Percentiles rank a stretch among this genome's conserved stretches.
Conservation (phyloP, 2,888 invertebrate genomes). For the Spodoptera picta region DNA sequence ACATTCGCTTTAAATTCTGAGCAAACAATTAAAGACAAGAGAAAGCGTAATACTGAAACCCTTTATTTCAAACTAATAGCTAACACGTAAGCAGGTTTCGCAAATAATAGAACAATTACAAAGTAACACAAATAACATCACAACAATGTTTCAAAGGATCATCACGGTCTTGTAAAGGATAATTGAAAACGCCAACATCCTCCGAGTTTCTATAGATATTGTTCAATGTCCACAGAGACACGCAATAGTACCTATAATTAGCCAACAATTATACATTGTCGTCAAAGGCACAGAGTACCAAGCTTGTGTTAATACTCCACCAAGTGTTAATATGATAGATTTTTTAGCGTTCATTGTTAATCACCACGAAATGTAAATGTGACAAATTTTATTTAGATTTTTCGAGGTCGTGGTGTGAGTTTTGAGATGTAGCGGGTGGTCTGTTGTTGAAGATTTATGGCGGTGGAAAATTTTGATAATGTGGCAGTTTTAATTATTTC, state of each 20-base stretch:
- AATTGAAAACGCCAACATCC: conserved; percentile 50
- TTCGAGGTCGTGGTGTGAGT: conserved; percentile 32
- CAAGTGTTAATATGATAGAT: conserved; percentile 61
- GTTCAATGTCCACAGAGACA: conserved; percentile 37
- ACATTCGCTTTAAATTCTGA: no score
- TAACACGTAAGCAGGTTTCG: conserved; percentile 8
- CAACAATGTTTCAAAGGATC: conserved; percentile 43
- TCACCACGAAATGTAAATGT: conserved; percentile 71
- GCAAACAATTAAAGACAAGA: conserved; percentile 10
- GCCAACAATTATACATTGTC: conserved; percentile 61
- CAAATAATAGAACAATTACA: conserved; percentile 18
- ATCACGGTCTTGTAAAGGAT: conserved; percentile 42
- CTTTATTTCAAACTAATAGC: conserved; percentile 12
- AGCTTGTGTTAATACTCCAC: conserved; percentile 29
- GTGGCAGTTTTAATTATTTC: neutral
- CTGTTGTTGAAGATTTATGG: no score
- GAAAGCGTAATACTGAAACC: conserved; percentile 8
- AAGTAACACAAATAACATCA: conserved; percentile 16
- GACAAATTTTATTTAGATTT: conserved; percentile 63
- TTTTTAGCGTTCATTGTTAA: conserved; percentile 73
- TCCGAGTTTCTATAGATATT: conserved; percentile 38
- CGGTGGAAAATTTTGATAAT: neutral
- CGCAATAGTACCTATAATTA: conserved; percentile 57
- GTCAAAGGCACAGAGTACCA: conserved; percentile 42
- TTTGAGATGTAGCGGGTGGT: conserved; percentile 40